Base-by-base conservation (phyloP, 1,140 invertebrate genomes). In the Drosophila setifemur region DNA sequence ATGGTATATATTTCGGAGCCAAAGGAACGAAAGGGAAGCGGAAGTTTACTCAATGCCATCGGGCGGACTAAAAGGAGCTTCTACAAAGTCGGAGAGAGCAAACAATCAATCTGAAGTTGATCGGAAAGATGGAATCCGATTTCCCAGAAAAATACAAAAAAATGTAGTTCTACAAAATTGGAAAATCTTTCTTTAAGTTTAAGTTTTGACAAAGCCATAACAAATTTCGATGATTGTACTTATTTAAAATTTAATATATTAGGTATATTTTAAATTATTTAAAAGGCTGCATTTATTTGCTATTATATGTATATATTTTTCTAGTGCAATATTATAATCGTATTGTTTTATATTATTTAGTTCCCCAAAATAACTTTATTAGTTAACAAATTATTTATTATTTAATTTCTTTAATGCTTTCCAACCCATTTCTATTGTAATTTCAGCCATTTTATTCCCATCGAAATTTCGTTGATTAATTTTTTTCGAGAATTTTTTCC, bases 31-130 rank as follows among this genome's bases (percentile, higher is more conserved):
- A 42, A 28, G 26, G 23, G 40, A 57, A 85, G 58, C 79, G 79
- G 79, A 83, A 83, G 81, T 83, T 83, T 85, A 83, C 68, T 73
- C 29, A 45, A 29, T 21, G 19, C 11, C n/a, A 58, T 6, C 11
- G 21, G 8, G 28, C 18, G 43, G 28, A 37, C 60, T 37, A 61
- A 64, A 63, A 63, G 60, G 31, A 64, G 58, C 57, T 37, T 19
- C 25, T 23, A 40, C 7, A 54, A 63, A 64, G 9, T 29, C 35
- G n/a, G 28, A 47, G 16, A 47, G 54, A 21, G 37, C 11, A 63
- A 63, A 29, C 60, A 63, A 64, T 63, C 60, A 64, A 49, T 63
- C 55, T 64, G 40, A 63, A 64, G 19, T 64, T 47, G 60, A 45
- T 64, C 55, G 18, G 12, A 39, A 45, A 63, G 14, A 18, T 16